Evolutionary conservation across 1,140 invertebrate genomes (phyloP), one percentile per base, ranked within the genome.

Genomic region (Cydia pomonella): DNA sequence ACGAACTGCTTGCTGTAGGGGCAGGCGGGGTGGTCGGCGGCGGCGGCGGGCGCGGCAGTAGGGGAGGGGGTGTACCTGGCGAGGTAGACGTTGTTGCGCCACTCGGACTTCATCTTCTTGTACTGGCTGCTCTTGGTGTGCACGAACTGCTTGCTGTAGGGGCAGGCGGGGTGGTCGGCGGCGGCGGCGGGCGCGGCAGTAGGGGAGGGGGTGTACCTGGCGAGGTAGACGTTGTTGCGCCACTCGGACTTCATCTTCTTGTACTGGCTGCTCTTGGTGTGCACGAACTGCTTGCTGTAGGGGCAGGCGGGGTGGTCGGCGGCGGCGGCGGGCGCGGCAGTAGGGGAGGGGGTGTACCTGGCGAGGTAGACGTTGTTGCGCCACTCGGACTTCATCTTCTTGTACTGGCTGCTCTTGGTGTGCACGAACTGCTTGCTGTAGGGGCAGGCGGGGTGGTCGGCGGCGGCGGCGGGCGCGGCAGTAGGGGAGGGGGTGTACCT

Each of bases 171-270:
- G 85, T 98, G 96, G n/a, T 95, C 95, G 2, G 85, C 3, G 83
- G 87, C 83, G 59, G 76, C 27, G 47, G 9, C 83, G 29, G 76
- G 69, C n/a, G n/a, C n/a, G n/a, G n/a, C n/a, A n/a, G n/a, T n/a
- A n/a, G n/a, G n/a, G n/a, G n/a, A n/a, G n/a, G n/a, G n/a, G n/a
- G n/a, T n/a, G n/a, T n/a, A n/a, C n/a, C n/a, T n/a, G n/a, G n/a
- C n/a, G n/a, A n/a, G n/a, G n/a, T n/a, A 99, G 27, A 99, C 98
- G 89, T 99, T 99, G 88, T 98, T 98, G 74, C 98, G 95, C 98
- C 99, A 99, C 92, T 99, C 99, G 82, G 96, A 96, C 93, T 99
- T 99, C 97, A 99, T 99, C 92, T 99, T 98, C 87, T 98, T 97
- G 93, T 99, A 99, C 93, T 99, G 99, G 41, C 98, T 98, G 79